These are phyloP conservation scores for Microcebus jonahi DNA, from an alignment of 2,113 vertebrate species.

Conservation along the genomic window DNA sequence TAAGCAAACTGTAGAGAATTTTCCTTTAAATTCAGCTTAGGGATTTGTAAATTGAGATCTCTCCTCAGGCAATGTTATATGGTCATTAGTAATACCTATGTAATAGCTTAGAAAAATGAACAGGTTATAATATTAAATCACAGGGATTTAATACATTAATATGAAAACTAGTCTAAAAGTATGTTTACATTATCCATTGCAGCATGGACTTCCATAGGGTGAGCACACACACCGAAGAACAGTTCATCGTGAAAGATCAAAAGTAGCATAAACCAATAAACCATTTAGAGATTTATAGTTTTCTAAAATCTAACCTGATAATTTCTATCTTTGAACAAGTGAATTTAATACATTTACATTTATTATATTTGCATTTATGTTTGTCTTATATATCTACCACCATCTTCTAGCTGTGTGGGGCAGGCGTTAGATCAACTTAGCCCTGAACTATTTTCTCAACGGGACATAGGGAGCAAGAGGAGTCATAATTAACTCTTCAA, in stretches of 20 bases:
- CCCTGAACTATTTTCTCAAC: not conserved
- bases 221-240: no score
- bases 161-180: not conserved
- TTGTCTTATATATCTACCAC: not conserved
- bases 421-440: not conserved
- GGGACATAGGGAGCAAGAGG: not conserved
- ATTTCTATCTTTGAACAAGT: not conserved
- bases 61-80: not conserved
- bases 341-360: not conserved
- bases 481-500: not conserved
- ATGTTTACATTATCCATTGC: not conserved
- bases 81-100: not conserved
- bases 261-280: not conserved
- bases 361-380: not conserved
- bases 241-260: not conserved
- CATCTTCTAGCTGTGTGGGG: not conserved
- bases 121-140: not conserved
- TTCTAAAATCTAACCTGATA: not conserved
- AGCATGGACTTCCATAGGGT: not conserved
- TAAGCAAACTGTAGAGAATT: not conserved
- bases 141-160: not conserved
- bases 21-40: not conserved
- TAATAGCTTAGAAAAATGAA: not conserved
- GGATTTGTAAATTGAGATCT: not conserved
- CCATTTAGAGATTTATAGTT: not conserved